Conservation (phyloP, 1,140 invertebrate species). For the Calosoma granatense region DNA sequence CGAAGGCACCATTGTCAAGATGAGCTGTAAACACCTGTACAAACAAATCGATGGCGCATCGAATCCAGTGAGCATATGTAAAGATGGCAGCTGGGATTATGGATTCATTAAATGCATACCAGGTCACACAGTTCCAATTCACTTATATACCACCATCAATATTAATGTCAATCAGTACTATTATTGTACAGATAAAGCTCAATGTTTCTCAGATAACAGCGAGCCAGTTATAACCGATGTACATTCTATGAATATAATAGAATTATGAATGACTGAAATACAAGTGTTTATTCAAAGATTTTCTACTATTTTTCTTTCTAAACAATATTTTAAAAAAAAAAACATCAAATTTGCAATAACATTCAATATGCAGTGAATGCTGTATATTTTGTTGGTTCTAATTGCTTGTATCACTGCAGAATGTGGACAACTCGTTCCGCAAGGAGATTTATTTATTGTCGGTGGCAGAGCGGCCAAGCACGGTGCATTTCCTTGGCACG, state of each 20-base stretch:
- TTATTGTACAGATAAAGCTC: not conserved
- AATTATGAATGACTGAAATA: not conserved
- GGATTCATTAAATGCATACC: not conserved
- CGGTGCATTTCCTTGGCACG: constrained; percentile 42
- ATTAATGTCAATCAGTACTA: not conserved
- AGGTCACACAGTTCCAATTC: not conserved
- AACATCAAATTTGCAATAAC: not conserved
- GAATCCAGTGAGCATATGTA: not conserved
- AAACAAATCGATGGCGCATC: not conserved
- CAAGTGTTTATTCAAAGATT: not conserved
- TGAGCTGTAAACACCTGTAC: not conserved
- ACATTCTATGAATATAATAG: not conserved
- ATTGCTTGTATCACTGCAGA: constrained; percentile 31
- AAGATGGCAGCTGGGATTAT: not conserved
- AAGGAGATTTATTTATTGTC: constrained; percentile 29
- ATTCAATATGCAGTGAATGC: no score
- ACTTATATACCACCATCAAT: not conserved
- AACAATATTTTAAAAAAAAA: not conserved
- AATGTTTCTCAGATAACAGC: not conserved
- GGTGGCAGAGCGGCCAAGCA: constrained; percentile 27
- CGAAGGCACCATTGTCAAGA: not conserved
- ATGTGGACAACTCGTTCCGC: constrained; percentile 30
- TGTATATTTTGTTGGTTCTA: no score
- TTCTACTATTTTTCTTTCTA: not conserved
- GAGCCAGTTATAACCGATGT: not conserved